Base-by-base conservation (phyloP, 53 echinoderm and acorn worm genomes). In the Luidia sarsii region DNA sequence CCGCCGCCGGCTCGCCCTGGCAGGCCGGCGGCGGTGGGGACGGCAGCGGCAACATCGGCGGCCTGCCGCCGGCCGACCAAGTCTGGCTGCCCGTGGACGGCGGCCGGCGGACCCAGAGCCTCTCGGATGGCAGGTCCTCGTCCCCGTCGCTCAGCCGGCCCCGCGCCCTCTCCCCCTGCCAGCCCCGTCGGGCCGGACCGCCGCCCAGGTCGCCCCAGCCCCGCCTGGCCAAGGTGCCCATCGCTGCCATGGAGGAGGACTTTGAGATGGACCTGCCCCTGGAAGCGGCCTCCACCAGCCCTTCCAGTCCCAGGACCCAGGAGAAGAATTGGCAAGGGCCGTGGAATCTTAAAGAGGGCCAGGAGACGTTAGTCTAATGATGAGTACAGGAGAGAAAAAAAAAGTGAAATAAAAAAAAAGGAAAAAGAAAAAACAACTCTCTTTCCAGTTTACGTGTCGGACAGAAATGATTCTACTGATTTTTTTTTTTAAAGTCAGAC, bases 191-290 rank as follows among this genome's bases (percentile, higher is more conserved):
- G 9, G 11, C 6, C 41, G n/a, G n/a, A n/a, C 4, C 21, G 0
- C 28, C 39, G 18, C 57, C 38, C 0, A 74, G 19, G 29, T 41
- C 74, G 25, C 74, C 57, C 4, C 57, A 74, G 25, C 56, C 30
- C 4, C n/a, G 74, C 39, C 22, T 74, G 18, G 56, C 74, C 74
- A 74, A 74, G 33, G 83, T 83, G 50, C 83, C 83, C 18, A 83
- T 83, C 6, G 83, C 83, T 33, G 83, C 83, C 45, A 83, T 83
- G 83, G 83, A 83, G 50, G 83, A 83, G 41, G 74, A 74, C 36
- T 74, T 74, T 39, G 57, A 74, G 25, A 73, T 67, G 67, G 67
- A 67, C 28, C 36, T 67, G 9, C 67, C 67, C 25, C 24, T 67
- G 14, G 67, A 67, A 27, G 38, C 28, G 5, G 7, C 43, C 8